phyloP scores from a whole-genome alignment of 1,140 invertebrate species.

The Daktulosphaira vitifoliae region DNA sequence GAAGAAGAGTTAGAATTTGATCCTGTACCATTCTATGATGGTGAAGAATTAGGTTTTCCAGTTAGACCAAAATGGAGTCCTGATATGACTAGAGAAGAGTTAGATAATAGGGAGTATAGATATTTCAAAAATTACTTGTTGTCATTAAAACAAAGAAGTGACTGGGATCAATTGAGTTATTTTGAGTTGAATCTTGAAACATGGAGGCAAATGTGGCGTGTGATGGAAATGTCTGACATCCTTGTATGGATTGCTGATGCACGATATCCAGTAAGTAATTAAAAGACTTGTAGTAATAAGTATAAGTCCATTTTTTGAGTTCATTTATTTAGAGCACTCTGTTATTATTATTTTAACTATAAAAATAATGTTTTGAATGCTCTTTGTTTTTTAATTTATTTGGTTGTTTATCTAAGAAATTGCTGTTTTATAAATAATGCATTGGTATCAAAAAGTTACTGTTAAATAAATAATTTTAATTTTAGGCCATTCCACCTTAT shows the following conservation, averaged over 20 bases:
- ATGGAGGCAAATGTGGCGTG: constrained; percentile 87
- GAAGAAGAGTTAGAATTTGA: constrained; percentile 60
- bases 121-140: constrained; percentile 63
- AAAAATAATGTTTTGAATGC: too few species aligned
- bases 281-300: too few species aligned
- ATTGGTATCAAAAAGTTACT: too few species aligned
- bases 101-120: constrained; percentile 64
- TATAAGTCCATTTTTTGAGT: too few species aligned
- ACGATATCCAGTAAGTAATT: constrained; percentile 62
- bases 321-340: too few species aligned
- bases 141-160: constrained; percentile 47
- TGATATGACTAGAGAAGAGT: constrained; percentile 55
- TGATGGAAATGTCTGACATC: constrained; percentile 83
- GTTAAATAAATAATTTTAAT: too few species aligned
- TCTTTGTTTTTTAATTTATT: background rate
- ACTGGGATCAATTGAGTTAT: constrained; percentile 52
- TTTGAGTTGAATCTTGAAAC: constrained; percentile 89
- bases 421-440: too few species aligned
- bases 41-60: constrained; percentile 63
- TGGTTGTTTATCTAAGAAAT: background rate
- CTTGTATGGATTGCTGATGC: constrained; percentile 77
- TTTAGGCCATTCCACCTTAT: constrained; percentile 68
- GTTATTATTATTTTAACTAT: too few species aligned
- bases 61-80: constrained; percentile 73
- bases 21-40: constrained; percentile 59